Percentiles rank a stretch among this genome's conserved stretches.
Conservation (phyloP, 2,888 invertebrate genomes). For the Diaperis boleti region DNA sequence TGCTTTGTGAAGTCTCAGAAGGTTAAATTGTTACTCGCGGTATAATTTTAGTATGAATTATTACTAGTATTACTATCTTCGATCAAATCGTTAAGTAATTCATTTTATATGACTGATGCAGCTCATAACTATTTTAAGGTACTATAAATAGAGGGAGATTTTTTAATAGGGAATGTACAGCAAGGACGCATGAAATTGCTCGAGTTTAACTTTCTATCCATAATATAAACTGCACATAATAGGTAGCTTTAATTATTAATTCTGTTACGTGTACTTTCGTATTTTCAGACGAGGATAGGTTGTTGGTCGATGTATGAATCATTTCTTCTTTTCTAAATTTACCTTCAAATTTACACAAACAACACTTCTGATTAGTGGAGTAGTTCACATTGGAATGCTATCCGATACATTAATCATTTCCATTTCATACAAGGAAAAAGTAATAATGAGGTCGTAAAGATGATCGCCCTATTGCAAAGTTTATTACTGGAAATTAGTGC, state of each 20-base stretch:
- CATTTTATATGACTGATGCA: neutral
- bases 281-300: neutral
- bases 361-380: too few relatives aligned
- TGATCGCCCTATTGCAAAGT: too few relatives aligned
- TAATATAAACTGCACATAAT: neutral
- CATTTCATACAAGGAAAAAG: too few relatives aligned
- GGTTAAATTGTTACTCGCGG: neutral
- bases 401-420: too few relatives aligned
- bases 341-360: too few relatives aligned
- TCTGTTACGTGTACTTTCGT: conserved; percentile 2
- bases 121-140: neutral
- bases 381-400: too few relatives aligned
- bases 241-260: neutral
- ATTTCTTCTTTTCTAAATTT: conserved; percentile 9
- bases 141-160: neutral
- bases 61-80: neutral
- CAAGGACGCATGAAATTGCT: neutral
- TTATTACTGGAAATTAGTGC: too few relatives aligned
- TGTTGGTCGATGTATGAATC: neutral
- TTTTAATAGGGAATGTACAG: neutral
- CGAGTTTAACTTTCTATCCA: neutral
- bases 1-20: neutral
- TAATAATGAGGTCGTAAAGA: neutral
- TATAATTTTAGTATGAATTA: neutral
- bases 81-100: neutral